A percentile compares a stretch with the other conserved stretches of the same genome.
phyloP scores from a whole-genome alignment of 2,888 invertebrate genomes.

The Physocephala rufipes region DNA sequence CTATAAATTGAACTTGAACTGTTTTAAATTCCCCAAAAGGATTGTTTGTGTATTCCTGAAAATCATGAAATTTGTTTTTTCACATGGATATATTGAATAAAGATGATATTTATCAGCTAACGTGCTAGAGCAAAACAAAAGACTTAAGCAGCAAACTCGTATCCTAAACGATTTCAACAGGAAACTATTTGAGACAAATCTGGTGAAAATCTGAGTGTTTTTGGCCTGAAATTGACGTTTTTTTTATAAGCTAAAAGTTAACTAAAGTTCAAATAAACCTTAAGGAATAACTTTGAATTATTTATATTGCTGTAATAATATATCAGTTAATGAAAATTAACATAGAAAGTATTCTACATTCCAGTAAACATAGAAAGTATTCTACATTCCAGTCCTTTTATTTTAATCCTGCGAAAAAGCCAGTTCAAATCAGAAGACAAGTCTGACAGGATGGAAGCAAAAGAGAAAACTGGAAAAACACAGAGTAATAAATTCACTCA shows the following conservation, averaged over 20 bases:
- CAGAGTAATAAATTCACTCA: neutral
- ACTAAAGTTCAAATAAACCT: neutral
- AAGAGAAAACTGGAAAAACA: neutral
- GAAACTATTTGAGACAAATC: no score
- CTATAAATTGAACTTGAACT: no score
- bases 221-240: neutral
- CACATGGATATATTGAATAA: no score
- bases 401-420: no score
- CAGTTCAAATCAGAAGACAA: no score
- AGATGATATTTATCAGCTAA: neutral
- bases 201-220: neutral
- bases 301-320: no score
- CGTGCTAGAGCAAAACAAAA: constrained; percentile 26
- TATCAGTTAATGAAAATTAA: neutral
- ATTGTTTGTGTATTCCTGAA: neutral
- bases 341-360: neutral
- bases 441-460: neutral
- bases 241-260: neutral
- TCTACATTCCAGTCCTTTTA: no score
- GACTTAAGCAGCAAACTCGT: constrained; percentile 39
- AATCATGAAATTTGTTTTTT: neutral
- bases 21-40: neutral
- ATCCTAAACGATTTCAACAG: neutral
- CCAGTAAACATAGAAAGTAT: no score
- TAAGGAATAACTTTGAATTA: no score